Percentiles rank a stretch among this genome's conserved stretches.
phyloP scores from a whole-genome alignment of 2,888 invertebrate species.

The Helleia helle region DNA sequence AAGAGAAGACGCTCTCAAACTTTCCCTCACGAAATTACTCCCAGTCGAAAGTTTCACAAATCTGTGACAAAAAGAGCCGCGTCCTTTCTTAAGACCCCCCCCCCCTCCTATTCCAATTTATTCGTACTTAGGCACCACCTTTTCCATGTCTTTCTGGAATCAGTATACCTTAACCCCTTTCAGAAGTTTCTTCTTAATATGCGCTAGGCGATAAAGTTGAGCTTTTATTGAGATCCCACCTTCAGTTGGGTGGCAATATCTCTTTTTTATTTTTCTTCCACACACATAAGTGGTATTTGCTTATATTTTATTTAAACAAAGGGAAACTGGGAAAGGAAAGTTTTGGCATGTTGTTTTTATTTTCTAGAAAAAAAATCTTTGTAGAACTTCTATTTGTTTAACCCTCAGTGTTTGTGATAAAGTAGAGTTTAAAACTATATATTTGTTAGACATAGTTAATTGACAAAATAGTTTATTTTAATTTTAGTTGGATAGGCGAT shows the following conservation, averaged over 20 bases:
- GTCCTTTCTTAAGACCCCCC: conserved; percentile 21
- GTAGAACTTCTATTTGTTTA: no score
- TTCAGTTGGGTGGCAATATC: conserved; percentile 28
- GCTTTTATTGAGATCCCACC: conserved; percentile 27
- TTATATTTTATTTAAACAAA: neutral
- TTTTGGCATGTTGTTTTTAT: no score
- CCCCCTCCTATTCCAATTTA: conserved; percentile 38
- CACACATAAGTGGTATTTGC: neutral
- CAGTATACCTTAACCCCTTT: conserved; percentile 60
- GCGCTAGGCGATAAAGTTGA: conserved; percentile 26
- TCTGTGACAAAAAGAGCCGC: conserved; percentile 20
- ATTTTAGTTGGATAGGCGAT: no score
- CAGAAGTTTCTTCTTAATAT: conserved; percentile 57
- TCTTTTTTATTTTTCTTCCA: conserved; percentile 38
- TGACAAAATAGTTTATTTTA: no score
- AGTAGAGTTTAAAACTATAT: no score
- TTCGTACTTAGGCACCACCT: conserved; percentile 53
- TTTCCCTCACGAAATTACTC: conserved; percentile 18
- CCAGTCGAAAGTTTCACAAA: conserved; percentile 20
- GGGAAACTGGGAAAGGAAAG: no score
- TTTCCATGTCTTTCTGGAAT: conserved; percentile 47
- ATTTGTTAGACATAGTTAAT: no score
- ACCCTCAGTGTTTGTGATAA: no score
- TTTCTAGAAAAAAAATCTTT: no score
- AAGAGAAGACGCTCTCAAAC: conserved; percentile 12